Conservation (phyloP, 2,888 invertebrate species). For the Nemapogon koenigi region DNA sequence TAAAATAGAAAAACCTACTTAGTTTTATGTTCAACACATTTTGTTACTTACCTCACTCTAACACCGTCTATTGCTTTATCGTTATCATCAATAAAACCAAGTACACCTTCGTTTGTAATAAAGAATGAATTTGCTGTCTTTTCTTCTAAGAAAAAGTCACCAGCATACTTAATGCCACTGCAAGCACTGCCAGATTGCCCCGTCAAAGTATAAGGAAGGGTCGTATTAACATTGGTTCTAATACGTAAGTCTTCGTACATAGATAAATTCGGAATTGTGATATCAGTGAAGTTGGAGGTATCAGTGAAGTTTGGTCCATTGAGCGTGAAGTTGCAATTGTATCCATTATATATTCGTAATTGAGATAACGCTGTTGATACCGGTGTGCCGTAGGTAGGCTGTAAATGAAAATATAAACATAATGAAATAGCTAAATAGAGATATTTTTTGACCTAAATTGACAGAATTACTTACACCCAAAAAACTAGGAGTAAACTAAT, state of each 20-base stretch:
- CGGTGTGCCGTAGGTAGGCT: constrained; percentile 66
- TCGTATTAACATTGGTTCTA: constrained; percentile 21
- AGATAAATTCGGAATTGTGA: constrained; percentile 32
- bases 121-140: constrained; percentile 49
- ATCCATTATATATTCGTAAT: constrained; percentile 74
- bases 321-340: constrained; percentile 60
- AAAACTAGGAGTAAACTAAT: too few species aligned
- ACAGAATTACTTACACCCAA: too few species aligned
- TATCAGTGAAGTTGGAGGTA: constrained; percentile 18
- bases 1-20: too few species aligned
- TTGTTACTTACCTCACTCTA: constrained; percentile 34
- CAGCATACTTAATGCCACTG: constrained; percentile 23
- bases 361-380: constrained; percentile 68
- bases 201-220: constrained; percentile 38
- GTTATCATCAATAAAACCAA: constrained; percentile 42
- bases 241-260: constrained; percentile 50
- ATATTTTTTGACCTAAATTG: constrained; percentile 5
- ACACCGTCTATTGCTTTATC: constrained; percentile 49
- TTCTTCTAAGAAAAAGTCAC: constrained; percentile 31
- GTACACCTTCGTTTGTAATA: constrained; percentile 28
- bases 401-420: constrained; percentile 22
- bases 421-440: background rate
- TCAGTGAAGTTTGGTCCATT: constrained; percentile 19
- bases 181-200: constrained; percentile 30
- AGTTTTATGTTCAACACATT: background rate